Base-by-base conservation (phyloP, 2,888 invertebrate species). In the Neoitamus cyanurus region DNA sequence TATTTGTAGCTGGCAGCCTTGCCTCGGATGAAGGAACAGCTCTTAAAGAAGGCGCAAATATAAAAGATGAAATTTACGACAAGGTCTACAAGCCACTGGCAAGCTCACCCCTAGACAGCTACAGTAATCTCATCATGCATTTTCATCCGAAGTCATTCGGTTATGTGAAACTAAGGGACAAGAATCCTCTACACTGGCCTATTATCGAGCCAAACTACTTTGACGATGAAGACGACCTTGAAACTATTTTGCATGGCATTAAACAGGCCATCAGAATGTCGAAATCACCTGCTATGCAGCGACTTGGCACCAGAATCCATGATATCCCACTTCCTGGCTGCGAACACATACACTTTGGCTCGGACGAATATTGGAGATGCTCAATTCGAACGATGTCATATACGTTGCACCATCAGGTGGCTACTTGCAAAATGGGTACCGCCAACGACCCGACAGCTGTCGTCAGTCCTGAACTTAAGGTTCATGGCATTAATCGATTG, bases 141-240 rank as follows among this genome's bases (percentile, higher is more conserved):
- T 92, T 95, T 78, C 93, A 95, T 88, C 96, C 96, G 0, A 93
- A 94, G 88, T 96, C 96, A n/a, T 91, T 92, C 28, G 96, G 96
- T 0, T 91, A 92, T 30, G 87, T 96, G 0, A 93, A 92, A 88
- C 91, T 98, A 7, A 93, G 92, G 87, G 93, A 94, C 69, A 93
- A 91, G n/a, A 94, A 97, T 91, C 96, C 97, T 0, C 93, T 94
- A 70, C 94, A 94, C 42, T 93, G 94, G 87, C 97, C 97, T 0
- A 91, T 94, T n/a, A 94, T 98, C 87, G 94, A 96, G 87, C 95
- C 96, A 0, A 96, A 97, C 88, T 97, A 97, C 89, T 93, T 97
- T 85, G 92, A 93, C 0, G 93, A 96, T 88, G 93, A 93, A 85
- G 89, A 93, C 31, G 93, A 96, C 88, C 90, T 94, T 0, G 92